Evolutionary conservation across 1,140 invertebrate genomes (phyloP), one percentile per base, ranked within the genome.

Genomic region (Drosophila novamexicana): DNA sequence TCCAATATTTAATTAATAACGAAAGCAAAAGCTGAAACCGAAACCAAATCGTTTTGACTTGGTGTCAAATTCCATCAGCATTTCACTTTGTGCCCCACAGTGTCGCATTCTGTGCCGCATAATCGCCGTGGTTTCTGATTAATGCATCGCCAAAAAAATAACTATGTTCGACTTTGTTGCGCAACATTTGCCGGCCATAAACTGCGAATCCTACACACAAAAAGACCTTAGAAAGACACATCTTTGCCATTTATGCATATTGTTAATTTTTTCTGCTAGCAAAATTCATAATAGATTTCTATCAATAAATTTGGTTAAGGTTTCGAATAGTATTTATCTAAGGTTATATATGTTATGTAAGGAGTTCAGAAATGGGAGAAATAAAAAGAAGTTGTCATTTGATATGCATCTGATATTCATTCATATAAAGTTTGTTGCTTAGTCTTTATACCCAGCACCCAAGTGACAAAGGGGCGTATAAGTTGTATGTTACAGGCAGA

Each of bases 1-100:
- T 76, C 66, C 47, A 69, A 74, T 58, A 80, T 83, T 81, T 56
- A 82, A 88, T 86, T 82, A 88, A 69, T 36, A 85, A 76, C 68
- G 75, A 86, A 82, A 83, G 79, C 73, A 73, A 79, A 77, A 67
- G 52, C 59, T 47, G 14, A 58, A 67, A 45, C 40, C 29, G 44
- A 50, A 69, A 37, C 49, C 16, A 68, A 44, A 79, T 77, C 68
- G 63, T 77, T 79, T 86, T 81, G 67, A 73, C 54, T 77, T 42
- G 79, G 73, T 89, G 76, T 83, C 63, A 83, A 83, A 88, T 82
- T 77, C 65, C 71, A 34, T 29, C 22, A n/a, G 32, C 82, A 66
- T 88, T 88, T 88, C 83, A 83, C 81, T 84, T 81, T 85, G 65
- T 14, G 49, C 50, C 34, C n/a, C 32, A 40, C 40, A 42, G 40